phyloP scores from a whole-genome alignment of 2,888 invertebrate species.

The Lamellibrachia satsuma region DNA sequence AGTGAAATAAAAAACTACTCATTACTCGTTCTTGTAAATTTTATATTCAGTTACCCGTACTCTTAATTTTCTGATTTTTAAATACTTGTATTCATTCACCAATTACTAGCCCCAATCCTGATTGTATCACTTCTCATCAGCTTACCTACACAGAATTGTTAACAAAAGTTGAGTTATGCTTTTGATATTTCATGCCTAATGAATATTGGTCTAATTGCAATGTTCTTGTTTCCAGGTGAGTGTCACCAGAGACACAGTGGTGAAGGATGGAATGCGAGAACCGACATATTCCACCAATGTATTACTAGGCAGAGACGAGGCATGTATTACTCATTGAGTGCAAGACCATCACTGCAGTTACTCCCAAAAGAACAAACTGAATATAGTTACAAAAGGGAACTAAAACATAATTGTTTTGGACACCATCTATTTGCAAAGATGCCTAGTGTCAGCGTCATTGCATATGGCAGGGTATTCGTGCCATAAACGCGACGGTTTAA shows the following conservation, averaged over 20 bases:
- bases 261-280: slow-evolving; percentile 45
- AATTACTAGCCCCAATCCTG: too few species aligned
- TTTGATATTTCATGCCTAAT: background rate
- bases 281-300: slow-evolving; percentile 52
- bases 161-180: too few species aligned
- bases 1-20: too few species aligned
- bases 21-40: background rate
- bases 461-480: too few species aligned
- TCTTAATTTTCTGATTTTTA: background rate
- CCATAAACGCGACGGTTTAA: too few species aligned
- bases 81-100: too few species aligned
- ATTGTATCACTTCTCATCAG: too few species aligned
- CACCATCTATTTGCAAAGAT: too few species aligned
- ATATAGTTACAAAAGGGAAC: background rate
- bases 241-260: slow-evolving; percentile 48
- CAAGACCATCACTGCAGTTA: background rate
- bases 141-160: too few species aligned
- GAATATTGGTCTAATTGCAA: background rate
- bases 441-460: too few species aligned
- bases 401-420: too few species aligned
- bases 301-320: slow-evolving; percentile 60
- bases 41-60: background rate
- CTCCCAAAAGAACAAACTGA: background rate
- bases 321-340: slow-evolving; percentile 29
- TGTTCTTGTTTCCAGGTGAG: slow-evolving; percentile 44